A percentile compares a stretch with the other conserved stretches of the same genome.
These are phyloP conservation scores for Charaxes varanes DNA, from an alignment of 1,140 invertebrate genomes.

Conservation along the genomic window DNA sequence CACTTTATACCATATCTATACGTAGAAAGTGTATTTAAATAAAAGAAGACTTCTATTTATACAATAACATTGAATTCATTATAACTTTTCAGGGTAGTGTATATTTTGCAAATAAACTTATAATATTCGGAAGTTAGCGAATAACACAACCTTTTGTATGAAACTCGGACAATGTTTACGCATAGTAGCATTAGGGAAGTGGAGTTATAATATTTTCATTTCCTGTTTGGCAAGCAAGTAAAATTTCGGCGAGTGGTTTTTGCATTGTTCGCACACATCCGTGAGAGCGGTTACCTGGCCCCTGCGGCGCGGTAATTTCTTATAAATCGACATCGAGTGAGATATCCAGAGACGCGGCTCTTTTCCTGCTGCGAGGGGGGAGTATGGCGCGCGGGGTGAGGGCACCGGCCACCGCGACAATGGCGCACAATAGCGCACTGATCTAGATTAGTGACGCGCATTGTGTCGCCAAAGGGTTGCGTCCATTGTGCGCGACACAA, in stretches of 20 bases:
- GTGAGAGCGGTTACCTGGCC: constrained; percentile 67
- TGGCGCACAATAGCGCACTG: constrained; percentile 57
- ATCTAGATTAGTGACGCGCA: constrained; percentile 72
- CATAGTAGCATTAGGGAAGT: constrained; percentile 41
- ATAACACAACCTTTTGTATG: constrained; percentile 1
- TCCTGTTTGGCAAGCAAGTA: constrained; percentile 57
- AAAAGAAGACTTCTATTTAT: too few species aligned
- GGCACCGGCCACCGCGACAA: constrained; percentile 34
- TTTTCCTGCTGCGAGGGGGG: constrained; percentile 39
- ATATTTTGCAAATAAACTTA: too few species aligned
- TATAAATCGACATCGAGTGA: constrained; percentile 70
- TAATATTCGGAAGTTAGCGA: constrained; percentile 5
- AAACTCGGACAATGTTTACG: constrained; percentile 1
- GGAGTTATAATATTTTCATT: constrained; percentile 65
- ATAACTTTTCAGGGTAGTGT: too few species aligned
- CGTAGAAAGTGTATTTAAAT: too few species aligned
- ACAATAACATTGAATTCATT: too few species aligned
- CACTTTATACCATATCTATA: too few species aligned
- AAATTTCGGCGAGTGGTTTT: constrained; percentile 59
- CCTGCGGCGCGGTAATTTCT: constrained; percentile 61
- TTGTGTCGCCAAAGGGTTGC: constrained; percentile 72
- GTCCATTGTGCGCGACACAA: constrained; percentile 45
- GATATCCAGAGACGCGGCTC: constrained; percentile 47
- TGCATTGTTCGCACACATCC: constrained; percentile 53
- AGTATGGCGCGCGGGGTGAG: constrained; percentile 20